A percentile compares a stretch with the other conserved stretches of the same genome.
phyloP scores from a whole-genome alignment of 2,797 vertebrate species.

The Betta splendens region DNA sequence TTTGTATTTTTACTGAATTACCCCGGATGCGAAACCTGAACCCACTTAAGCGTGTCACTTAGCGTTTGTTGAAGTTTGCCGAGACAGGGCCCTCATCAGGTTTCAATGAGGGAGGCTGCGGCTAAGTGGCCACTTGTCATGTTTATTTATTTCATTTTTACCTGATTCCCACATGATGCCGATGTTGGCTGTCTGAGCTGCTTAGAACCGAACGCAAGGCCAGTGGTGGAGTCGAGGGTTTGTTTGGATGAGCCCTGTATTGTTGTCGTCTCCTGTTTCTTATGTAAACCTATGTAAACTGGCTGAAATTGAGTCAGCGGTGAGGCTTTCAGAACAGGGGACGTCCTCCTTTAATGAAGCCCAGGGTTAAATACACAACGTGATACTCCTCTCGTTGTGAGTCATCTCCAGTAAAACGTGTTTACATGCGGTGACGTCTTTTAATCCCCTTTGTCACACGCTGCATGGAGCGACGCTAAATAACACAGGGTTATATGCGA shows the following conservation, averaged over 20 bases:
- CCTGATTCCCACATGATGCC: constrained; percentile 60
- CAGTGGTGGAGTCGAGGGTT: constrained; percentile 34
- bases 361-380: constrained; percentile 37
- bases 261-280: constrained; percentile 24
- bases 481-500: constrained; percentile 66
- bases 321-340: constrained; percentile 5
- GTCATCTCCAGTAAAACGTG: constrained; percentile 70
- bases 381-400: constrained; percentile 23
- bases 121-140: constrained; percentile 85
- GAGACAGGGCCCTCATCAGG: constrained; percentile 78
- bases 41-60: constrained; percentile 84
- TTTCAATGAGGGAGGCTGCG: constrained; percentile 78
- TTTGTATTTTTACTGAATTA: constrained; percentile 87
- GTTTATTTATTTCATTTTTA: constrained; percentile 82
- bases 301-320: constrained; percentile 1
- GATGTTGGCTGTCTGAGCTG: constrained; percentile 61
- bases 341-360: constrained; percentile 12
- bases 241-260: constrained; percentile 17
- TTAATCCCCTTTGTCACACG: constrained; percentile 75
- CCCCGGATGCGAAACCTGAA: constrained; percentile 83
- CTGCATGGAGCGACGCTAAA: constrained; percentile 54
- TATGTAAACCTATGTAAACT: constrained; percentile 20
- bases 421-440: constrained; percentile 72
- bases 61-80: constrained; percentile 83
- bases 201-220: constrained; percentile 62